Base-by-base conservation (phyloP, 2,888 invertebrate species). In the Boloria selene region DNA sequence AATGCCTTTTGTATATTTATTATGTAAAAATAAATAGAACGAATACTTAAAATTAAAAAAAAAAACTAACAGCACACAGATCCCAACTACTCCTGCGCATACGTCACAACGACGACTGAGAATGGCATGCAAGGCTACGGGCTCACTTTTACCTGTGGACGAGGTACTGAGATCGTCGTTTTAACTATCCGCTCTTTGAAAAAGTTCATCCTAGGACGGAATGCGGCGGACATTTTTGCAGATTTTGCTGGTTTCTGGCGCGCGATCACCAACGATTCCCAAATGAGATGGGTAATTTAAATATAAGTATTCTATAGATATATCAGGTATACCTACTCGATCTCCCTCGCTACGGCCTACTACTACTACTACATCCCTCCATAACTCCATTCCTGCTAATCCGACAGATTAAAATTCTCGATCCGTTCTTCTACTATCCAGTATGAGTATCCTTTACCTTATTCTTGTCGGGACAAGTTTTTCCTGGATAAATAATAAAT, bases 21-120 rank as follows among this genome's bases (percentile, higher is more conserved):
- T n/a, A n/a, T n/a, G n/a, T n/a, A n/a, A n/a, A n/a, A n/a, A n/a
- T n/a, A 14, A 47, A n/a, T 16, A 13, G 4, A 47, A 47, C 2
- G 0, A n/a, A n/a, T n/a, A n/a, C 7, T n/a, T 7, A n/a, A 26
- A 42, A 42, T 56, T n/a, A 22, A 56, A 4, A 14, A n/a, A 45
- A 16, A 17, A 31, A 49, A 49, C 26, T 13, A 51, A 56, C 59
- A 96, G 97, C 97, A 98, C 78, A 95, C 94, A 0, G 96, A 97
- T 86, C 98, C 98, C 0, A 96, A 98, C 86, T 98, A 98, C 84
- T 98, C 98, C 0, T 97, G 97, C 77, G 97, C 97, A 0, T 98
- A 98, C 85, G 97, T 98, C n/a, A 95, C 95, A 2, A 85, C 96
- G n/a, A 93, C 92, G 70, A 95, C 96, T 0, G 93, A 93, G 52